Evolutionary conservation across 2,113 vertebrate species (phyloP).

Genomic region (Podilymbus podiceps): DNA sequence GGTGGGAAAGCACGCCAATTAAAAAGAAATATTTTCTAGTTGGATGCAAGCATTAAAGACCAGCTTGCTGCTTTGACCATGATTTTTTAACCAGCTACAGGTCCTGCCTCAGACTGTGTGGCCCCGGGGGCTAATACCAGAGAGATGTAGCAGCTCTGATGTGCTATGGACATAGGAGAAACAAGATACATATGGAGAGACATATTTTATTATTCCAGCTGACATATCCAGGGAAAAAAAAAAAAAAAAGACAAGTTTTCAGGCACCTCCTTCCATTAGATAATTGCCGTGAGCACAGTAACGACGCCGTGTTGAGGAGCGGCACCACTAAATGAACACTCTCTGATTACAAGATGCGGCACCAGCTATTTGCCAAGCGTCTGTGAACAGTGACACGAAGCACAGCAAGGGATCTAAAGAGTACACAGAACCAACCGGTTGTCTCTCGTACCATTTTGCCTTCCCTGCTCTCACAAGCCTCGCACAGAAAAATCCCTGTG

Average conservation of each 20-base stretch:
- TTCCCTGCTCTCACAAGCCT: neutral
- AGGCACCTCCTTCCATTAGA: slow-evolving; percentile 9
- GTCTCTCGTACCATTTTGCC: neutral
- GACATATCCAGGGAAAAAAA: neutral
- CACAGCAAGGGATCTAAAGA: neutral
- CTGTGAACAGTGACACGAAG: neutral
- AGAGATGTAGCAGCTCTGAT: neutral
- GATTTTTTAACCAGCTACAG: neutral
- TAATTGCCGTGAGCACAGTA: neutral
- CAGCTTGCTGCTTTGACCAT: neutral
- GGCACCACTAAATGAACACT: slow-evolving; percentile 15
- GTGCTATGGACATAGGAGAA: neutral
- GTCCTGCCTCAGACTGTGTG: neutral
- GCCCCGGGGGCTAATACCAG: neutral
- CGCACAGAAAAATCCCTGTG: neutral
- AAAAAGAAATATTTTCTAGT: neutral
- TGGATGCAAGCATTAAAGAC: neutral
- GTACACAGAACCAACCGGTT: neutral
- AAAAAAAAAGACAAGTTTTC: neutral
- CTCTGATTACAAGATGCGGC: slow-evolving; percentile 26
- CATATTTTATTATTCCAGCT: slow-evolving; percentile 4
- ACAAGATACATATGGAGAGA: neutral
- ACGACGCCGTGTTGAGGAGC: neutral
- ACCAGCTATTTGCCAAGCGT: neutral
- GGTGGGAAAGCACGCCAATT: slow-evolving; percentile 3